Conservation (phyloP, 1,140 invertebrate genomes). For the Diprion similis region DNA sequence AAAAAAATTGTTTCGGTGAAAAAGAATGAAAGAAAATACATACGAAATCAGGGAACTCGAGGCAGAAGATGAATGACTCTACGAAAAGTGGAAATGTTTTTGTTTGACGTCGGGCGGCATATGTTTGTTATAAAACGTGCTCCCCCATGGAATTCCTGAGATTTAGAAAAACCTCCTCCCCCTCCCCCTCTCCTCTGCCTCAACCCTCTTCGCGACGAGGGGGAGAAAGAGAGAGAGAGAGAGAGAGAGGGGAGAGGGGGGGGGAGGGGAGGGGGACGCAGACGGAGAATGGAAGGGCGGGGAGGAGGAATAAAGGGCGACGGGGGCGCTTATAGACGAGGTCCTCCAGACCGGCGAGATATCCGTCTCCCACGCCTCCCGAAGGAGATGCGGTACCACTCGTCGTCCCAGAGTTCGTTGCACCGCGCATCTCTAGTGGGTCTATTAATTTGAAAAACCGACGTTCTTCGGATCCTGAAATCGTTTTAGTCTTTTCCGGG, state of each 20-base stretch:
- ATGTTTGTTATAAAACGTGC: slow-evolving; percentile 7
- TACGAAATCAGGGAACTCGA: no score
- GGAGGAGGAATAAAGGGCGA: no score
- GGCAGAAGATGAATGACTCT: background rate
- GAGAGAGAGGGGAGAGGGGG: slow-evolving; percentile 6
- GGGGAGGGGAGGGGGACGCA: background rate
- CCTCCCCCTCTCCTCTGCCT: background rate
- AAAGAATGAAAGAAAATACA: background rate
- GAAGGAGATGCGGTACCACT: background rate
- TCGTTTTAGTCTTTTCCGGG: background rate
- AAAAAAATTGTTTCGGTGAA: slow-evolving; percentile 11
- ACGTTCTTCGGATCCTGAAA: background rate
- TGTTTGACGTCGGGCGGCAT: background rate
- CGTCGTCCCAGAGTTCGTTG: background rate
- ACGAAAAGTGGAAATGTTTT: slow-evolving; percentile 5
- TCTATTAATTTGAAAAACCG: slow-evolving; percentile 1
- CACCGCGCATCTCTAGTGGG: background rate
- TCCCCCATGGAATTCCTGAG: slow-evolving; percentile 2
- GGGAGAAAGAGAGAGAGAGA: background rate
- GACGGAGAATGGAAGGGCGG: no score
- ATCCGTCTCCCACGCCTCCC: slow-evolving; percentile 3
- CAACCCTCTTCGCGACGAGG: slow-evolving; percentile 2
- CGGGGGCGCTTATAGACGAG: background rate
- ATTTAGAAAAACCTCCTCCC: background rate
- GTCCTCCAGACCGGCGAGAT: background rate